Conservation (phyloP, 2,888 invertebrate genomes). For the Ommatoiulus sabulosus region DNA sequence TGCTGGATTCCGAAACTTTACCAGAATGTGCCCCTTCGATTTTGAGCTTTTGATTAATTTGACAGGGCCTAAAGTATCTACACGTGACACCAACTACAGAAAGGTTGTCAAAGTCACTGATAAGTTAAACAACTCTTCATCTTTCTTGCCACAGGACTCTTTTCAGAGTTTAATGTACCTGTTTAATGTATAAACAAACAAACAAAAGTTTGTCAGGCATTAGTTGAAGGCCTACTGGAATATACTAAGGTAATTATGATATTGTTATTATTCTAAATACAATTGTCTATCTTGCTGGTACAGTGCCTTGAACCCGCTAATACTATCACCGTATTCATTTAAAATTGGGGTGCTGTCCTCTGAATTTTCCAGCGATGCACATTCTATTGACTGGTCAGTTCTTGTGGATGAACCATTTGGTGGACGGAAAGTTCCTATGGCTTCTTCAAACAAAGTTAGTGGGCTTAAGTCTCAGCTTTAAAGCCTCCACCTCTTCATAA, state of each 20-base stretch:
- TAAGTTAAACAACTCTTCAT: conserved; percentile 7
- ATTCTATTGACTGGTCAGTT: no score
- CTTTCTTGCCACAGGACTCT: conserved; percentile 31
- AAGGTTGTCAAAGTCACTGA: not conserved
- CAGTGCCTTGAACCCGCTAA: no score
- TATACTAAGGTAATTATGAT: conserved; percentile 11
- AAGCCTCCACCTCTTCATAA: no score
- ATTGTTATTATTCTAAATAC: no score
- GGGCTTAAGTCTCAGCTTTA: no score
- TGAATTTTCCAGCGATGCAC: no score
- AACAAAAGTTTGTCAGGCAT: not conserved
- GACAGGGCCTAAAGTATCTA: not conserved
- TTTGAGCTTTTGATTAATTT: conserved; percentile 22
- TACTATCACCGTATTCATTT: no score
- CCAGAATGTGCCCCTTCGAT: not conserved
- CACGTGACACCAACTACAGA: not conserved
- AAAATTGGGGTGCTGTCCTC: no score
- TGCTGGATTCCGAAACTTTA: conserved; percentile 58
- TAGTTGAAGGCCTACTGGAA: not conserved
- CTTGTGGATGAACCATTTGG: no score
- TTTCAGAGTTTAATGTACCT: conserved; percentile 41
- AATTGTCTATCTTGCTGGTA: no score
- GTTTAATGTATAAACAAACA: conserved; percentile 41
- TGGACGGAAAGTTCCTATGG: no score
- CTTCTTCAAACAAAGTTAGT: no score